Evolutionary conservation across 1,140 invertebrate genomes (phyloP), one percentile per base, ranked within the genome.

Genomic region (Hylaeus anthracinus): DNA sequence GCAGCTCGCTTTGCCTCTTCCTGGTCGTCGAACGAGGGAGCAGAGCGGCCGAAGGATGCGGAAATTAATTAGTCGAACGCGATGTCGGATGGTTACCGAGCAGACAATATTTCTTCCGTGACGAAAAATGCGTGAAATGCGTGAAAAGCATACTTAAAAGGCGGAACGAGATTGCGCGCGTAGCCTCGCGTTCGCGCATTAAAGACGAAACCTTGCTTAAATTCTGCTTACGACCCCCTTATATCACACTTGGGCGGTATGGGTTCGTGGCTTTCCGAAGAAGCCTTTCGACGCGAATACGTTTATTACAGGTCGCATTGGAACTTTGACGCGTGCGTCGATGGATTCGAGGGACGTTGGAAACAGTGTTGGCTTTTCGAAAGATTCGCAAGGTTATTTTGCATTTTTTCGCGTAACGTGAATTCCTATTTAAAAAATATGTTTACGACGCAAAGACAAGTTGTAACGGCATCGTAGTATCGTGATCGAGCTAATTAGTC

Each of bases 171-270:
- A 41, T 15, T 41, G 5, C 60, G 60, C 61, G 10, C 4, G 26
- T 26, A 26, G 26, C 26, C 26, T 26, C 26, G 26, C 26, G 37
- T 61, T 37, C 15, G 8, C 37, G 43, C 37, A 51, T 78, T 66
- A 71, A 78, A 71, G 75, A 71, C 75, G 61, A 71, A 66, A 56
- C 37, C 15, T 41, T 43, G 74, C 26, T 76, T 76, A 76, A 76
- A 70, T 78, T 78, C 75, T 56, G 71, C 75, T 78, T 71, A 71
- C 45, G 56, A 45, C 67, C 66, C 75, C 60, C n/a, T 26, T 26
- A 26, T 26, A 26, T 26, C 26, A 26, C 14, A 10, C 26, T 48
- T 71, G 4, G 14, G 41, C 26, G 15, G 3, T 48, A 41, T 51
- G 26, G n/a, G 5, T 58, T 14, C 10, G 45, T 8, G 45, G 45